Base-by-base conservation (phyloP, 2,888 invertebrate genomes). In the Melieria omissa region DNA sequence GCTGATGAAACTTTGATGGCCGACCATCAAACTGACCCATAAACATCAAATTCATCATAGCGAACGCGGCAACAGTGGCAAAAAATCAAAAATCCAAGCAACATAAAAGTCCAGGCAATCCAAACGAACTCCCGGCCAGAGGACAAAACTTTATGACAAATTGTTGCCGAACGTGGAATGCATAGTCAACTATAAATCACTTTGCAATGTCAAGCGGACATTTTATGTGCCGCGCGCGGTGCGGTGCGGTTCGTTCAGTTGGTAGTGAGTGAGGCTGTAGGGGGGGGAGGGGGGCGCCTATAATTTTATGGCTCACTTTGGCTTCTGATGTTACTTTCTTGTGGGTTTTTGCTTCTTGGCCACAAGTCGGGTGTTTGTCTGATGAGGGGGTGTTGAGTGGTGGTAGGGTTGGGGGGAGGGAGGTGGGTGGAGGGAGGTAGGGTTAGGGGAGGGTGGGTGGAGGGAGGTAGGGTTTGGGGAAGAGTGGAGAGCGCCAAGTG, bases 61-160 rank as follows among this genome's bases (percentile, higher is more conserved):
- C 60, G 61, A 29, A 52, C 16, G 52, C 8, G 2, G 29, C 3
- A 29, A 29, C 29, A 29, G 29, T 29, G 29, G 29, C 47, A 41
- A 46, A 16, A 58, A 60, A 60, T 52, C 49, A 52, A 45, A 9
- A 66, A 66, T n/a, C 29, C 46, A 66, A n/a, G 29, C 7, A 58
- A 58, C 58, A 58, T 42, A 16, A 58, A 58, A 58, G 49, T 41
- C 42, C 29, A 29, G 29, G 29, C 29, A 29, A 3, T 29, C 29
- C 29, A 29, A 29, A 29, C 29, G 12, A 10, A 47, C 12, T 29
- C 29, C 57, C 41, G 2, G 47, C 8, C 58, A 12, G 47, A n/a
- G 41, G 57, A 65, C 76, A 76, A 75, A 76, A 78, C 77, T 82
- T 82, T 82, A 82, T 82, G 82, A 82, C 82, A 82, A 82, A 82